These are phyloP conservation scores for Cynopterus brachyotis DNA, from an alignment of 2,113 vertebrate species.

Conservation along the genomic window DNA sequence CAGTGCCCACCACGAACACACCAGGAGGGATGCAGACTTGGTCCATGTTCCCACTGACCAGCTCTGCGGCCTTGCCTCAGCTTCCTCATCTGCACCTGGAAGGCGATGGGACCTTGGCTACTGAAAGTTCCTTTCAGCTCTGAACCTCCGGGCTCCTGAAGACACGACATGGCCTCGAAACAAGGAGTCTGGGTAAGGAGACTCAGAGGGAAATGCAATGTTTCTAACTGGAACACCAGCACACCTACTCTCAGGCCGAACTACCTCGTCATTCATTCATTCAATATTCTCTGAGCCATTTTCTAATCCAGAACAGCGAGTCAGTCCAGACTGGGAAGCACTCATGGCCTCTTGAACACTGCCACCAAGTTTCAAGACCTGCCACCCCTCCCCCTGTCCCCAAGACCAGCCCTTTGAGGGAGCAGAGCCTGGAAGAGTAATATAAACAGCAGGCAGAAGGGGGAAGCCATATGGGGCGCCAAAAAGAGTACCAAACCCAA, in stretches of 20 bases:
- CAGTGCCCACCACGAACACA: not conserved
- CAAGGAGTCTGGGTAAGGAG: not conserved
- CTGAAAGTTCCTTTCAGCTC: not conserved
- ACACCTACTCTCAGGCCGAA: not conserved
- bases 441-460: not conserved
- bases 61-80: not conserved
- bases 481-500: not conserved
- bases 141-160: not conserved
- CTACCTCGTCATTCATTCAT: not conserved
- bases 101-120: not conserved
- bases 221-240: not conserved
- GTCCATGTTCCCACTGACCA: not conserved
- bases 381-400: not conserved
- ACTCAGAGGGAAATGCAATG: not conserved
- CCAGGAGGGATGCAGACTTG: not conserved
- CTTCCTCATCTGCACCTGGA: not conserved
- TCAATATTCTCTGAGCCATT: not conserved
- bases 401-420: not conserved
- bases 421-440: not conserved
- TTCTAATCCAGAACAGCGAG: accelerated
- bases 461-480: accelerated
- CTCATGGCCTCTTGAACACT: not conserved
- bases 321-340: not conserved
- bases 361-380: not conserved
- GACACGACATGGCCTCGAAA: not conserved